These are phyloP conservation scores for Lerista edwardsae DNA, from an alignment of 2,797 vertebrate genomes.

Conservation along the genomic window DNA sequence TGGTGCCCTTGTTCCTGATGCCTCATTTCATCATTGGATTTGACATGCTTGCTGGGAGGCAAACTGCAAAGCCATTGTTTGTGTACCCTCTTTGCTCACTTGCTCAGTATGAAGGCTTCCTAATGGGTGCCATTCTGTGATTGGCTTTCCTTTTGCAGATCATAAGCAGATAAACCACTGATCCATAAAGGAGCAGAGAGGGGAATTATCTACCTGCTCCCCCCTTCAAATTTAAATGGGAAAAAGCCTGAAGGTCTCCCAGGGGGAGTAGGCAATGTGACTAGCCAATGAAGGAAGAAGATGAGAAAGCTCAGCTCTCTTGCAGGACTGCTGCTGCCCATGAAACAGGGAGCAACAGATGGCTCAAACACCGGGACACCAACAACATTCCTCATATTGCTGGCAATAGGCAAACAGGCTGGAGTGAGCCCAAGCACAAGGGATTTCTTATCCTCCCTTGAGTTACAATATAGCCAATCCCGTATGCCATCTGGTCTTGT, in stretches of 20 bases:
- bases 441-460: not conserved
- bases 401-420: not conserved
- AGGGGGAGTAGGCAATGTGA: not conserved
- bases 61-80: constrained; percentile 16
- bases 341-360: not conserved
- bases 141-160: not conserved
- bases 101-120: constrained; percentile 19
- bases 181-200: not conserved
- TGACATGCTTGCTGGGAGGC: constrained; percentile 27
- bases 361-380: not conserved
- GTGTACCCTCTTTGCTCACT: constrained; percentile 3
- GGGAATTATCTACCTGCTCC: not conserved
- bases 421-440: not conserved
- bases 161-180: constrained; percentile 19
- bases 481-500: not conserved
- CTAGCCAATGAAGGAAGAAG: not conserved
- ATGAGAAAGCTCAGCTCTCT: not conserved
- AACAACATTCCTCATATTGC: not conserved
- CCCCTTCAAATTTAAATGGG: not conserved
- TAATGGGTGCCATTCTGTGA: constrained; percentile 8
- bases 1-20: constrained; percentile 20
- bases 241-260: not conserved
- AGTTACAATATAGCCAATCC: not conserved
- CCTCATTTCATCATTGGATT: constrained; percentile 27
- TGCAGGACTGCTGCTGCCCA: not conserved